Evolutionary conservation across 2,888 invertebrate species (phyloP).

Genomic region (Luperina nickerlii): DNA sequence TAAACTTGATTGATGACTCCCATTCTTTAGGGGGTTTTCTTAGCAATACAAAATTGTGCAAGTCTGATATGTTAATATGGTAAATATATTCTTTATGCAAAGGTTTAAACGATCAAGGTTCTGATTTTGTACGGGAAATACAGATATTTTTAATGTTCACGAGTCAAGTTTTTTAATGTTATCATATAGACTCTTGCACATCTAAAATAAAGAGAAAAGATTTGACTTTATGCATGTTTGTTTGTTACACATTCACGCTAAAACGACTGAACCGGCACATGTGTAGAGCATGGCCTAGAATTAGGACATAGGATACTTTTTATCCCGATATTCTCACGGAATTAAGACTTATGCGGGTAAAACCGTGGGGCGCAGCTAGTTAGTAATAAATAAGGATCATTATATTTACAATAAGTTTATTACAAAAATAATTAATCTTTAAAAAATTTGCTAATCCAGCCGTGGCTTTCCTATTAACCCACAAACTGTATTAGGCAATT

Average conservation of each 20-base stretch:
- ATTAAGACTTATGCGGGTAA: too few relatives aligned
- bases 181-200: too few relatives aligned
- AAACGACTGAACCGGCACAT: background rate
- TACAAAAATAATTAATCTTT: background rate
- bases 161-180: too few relatives aligned
- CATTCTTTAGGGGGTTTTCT: background rate
- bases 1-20: slow-evolving; percentile 26
- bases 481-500: background rate
- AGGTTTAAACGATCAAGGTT: background rate
- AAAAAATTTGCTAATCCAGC: background rate
- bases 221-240: background rate
- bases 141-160: background rate
- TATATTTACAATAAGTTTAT: too few relatives aligned
- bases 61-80: slow-evolving; percentile 13
- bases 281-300: background rate
- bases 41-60: background rate
- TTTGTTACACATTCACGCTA: background rate
- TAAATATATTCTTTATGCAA: background rate
- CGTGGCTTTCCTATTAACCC: too few relatives aligned
- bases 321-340: too few relatives aligned
- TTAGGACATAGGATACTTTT: too few relatives aligned
- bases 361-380: too few relatives aligned
- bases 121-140: background rate
- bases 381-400: too few relatives aligned
- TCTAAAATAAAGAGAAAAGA: too few relatives aligned